Evolutionary conservation across 2,797 vertebrate genomes (phyloP).

Genomic region (Philypnodon macrostomus): DNA sequence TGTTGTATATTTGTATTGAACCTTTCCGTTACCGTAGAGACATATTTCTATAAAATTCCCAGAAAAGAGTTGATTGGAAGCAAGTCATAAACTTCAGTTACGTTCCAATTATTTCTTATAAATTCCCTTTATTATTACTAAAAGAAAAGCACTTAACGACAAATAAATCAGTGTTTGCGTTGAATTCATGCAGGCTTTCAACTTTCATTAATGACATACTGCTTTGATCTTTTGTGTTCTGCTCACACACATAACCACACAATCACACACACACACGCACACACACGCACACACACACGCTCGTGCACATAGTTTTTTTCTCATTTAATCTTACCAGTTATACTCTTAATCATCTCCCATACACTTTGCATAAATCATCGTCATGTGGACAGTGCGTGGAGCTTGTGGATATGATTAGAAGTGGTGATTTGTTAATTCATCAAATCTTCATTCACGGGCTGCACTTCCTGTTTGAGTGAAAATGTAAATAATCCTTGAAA

Average conservation of each 20-base stretch:
- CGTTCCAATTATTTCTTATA: slow-evolving; percentile 31
- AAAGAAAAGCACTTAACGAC: slow-evolving; percentile 35
- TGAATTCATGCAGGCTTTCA: slow-evolving; percentile 43
- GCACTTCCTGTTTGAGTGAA: slow-evolving; percentile 13
- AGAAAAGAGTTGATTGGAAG: slow-evolving; percentile 8
- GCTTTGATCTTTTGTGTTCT: slow-evolving; percentile 45
- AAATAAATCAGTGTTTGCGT: slow-evolving; percentile 47
- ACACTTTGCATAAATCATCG: slow-evolving; percentile 43
- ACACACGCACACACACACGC: slow-evolving; percentile 9
- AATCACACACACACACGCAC: slow-evolving; percentile 3
- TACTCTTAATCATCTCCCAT: slow-evolving; percentile 41
- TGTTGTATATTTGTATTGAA: too few species aligned
- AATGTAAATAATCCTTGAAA: slow-evolving; percentile 42
- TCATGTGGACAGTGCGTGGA: slow-evolving; percentile 17
- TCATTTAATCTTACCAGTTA: slow-evolving; percentile 48
- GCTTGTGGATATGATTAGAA: slow-evolving; percentile 49
- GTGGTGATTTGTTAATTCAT: slow-evolving; percentile 52
- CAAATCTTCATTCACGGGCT: slow-evolving; percentile 51
- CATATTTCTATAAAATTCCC: too few species aligned
- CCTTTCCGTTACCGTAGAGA: too few species aligned
- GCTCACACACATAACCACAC: too few species aligned
- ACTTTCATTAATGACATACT: slow-evolving; percentile 44
- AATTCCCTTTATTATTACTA: slow-evolving; percentile 26
- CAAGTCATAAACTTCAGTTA: slow-evolving; percentile 18
- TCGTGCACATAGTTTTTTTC: slow-evolving; percentile 17